Conservation (phyloP, 2,888 invertebrate genomes). For the Phengaris arion region DNA sequence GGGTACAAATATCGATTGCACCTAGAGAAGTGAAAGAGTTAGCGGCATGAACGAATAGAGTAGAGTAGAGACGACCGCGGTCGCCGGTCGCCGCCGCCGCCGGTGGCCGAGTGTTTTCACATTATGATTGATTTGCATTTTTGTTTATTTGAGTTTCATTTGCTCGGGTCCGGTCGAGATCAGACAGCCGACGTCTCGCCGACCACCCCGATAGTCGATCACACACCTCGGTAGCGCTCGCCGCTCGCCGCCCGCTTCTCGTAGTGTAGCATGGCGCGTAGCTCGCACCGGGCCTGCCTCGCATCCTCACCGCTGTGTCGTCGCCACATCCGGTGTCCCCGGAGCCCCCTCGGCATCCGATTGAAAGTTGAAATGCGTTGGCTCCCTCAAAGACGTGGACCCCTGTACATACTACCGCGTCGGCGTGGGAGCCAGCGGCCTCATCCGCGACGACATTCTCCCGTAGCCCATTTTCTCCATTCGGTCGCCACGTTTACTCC, state of each 20-base stretch:
- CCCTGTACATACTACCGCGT: background rate
- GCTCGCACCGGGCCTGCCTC: constrained; percentile 36
- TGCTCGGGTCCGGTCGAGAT: constrained; percentile 50
- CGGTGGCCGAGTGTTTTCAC: constrained; percentile 46
- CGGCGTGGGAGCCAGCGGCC: constrained; percentile 33
- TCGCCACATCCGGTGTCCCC: background rate
- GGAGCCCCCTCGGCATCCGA: background rate
- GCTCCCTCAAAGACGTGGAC: background rate
- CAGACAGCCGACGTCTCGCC: constrained; percentile 36
- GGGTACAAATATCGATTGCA: background rate
- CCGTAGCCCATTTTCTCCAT: constrained; percentile 9
- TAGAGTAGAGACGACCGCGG: constrained; percentile 21
- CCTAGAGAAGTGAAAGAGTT: constrained; percentile 17
- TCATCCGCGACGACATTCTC: background rate
- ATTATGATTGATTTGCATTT: constrained; percentile 64
- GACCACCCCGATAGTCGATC: constrained; percentile 35
- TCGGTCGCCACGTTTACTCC: constrained; percentile 47
- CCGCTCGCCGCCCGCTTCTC: constrained; percentile 49
- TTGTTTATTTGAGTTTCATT: constrained; percentile 55
- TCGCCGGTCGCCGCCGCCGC: constrained; percentile 2
- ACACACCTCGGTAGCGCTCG: constrained; percentile 10
- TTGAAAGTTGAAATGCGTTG: background rate
- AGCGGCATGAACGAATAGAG: constrained; percentile 22
- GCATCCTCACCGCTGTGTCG: no score
- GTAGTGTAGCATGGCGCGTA: constrained; percentile 70